These are phyloP conservation scores for Meiosimyza decipiens DNA, from an alignment of 2,888 invertebrate species.

Conservation along the genomic window DNA sequence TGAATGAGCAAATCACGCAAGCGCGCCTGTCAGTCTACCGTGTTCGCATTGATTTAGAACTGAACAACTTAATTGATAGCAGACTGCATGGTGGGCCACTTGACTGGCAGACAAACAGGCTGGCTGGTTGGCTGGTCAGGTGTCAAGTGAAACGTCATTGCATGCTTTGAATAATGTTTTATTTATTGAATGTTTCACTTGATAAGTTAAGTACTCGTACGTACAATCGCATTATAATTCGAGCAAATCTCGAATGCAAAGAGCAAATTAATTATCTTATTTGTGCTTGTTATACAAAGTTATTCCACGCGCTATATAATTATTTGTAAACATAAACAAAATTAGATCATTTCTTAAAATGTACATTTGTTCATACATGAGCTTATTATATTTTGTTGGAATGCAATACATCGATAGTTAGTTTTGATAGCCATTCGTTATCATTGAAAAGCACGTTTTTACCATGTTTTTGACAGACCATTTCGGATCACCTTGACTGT, in stretches of 20 bases:
- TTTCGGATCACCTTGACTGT: too few relatives aligned
- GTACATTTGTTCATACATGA: too few relatives aligned
- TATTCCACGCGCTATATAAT: slow-evolving; percentile 3
- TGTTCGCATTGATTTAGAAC: slow-evolving; percentile 57
- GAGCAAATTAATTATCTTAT: slow-evolving; percentile 17
- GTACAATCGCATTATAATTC: not conserved
- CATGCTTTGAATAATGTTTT: slow-evolving; percentile 14
- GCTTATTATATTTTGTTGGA: too few relatives aligned
- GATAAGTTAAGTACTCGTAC: not conserved
- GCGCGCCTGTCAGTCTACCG: slow-evolving; percentile 61
- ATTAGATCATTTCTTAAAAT: not conserved
- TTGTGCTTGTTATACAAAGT: not conserved
- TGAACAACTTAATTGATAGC: slow-evolving; percentile 48
- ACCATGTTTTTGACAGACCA: too few relatives aligned
- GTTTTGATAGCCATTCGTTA: too few relatives aligned
- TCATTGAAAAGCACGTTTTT: too few relatives aligned
- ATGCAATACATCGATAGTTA: too few relatives aligned
- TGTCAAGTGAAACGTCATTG: slow-evolving; percentile 36
- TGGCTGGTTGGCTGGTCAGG: slow-evolving; percentile 40
- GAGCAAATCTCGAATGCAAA: slow-evolving; percentile 16
- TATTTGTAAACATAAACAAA: not conserved
- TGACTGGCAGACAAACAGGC: slow-evolving; percentile 1
- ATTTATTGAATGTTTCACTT: not conserved
- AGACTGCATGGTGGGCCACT: slow-evolving; percentile 35
- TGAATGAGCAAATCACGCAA: slow-evolving; percentile 36